Evolutionary conservation across 2,888 invertebrate species (phyloP).

Genomic region (Dermolepida albohirtum): DNA sequence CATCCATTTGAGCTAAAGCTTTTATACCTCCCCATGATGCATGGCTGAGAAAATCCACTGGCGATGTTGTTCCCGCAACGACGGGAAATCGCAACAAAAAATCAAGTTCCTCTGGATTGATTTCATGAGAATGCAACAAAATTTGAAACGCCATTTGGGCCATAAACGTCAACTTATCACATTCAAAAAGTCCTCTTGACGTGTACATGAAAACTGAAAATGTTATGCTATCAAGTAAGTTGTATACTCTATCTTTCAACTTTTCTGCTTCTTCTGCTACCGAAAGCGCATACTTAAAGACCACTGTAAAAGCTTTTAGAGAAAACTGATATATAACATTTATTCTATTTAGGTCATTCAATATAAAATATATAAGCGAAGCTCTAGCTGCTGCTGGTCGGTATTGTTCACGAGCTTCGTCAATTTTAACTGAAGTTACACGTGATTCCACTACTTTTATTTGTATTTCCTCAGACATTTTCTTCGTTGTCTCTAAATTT

Average conservation of each 20-base stretch:
- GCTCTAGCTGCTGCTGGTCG: constrained; percentile 86
- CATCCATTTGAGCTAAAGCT: constrained; percentile 79
- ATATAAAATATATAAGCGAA: constrained; percentile 91
- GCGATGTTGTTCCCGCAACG: constrained; percentile 78
- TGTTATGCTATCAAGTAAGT: constrained; percentile 89
- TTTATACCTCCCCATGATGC: constrained; percentile 92
- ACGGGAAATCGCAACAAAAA: constrained; percentile 89
- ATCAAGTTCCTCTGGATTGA: constrained; percentile 83
- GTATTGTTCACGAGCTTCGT: constrained; percentile 91
- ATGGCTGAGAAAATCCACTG: constrained; percentile 86
- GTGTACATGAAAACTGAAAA: constrained; percentile 90
- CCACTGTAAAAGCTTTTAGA: constrained; percentile 91
- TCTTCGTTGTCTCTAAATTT: constrained; percentile 93
- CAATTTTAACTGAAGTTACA: constrained; percentile 87
- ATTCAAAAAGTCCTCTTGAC: constrained; percentile 89
- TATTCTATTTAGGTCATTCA: constrained; percentile 92
- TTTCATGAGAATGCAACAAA: constrained; percentile 73
- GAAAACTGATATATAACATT: constrained; percentile 97
- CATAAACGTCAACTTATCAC: constrained; percentile 90
- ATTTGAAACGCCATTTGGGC: constrained; percentile 83
- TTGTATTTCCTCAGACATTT: constrained; percentile 91
- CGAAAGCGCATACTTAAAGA: constrained; percentile 87
- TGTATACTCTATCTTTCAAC: constrained; percentile 77
- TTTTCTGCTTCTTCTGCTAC: constrained; percentile 77
- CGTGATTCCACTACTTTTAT: constrained; percentile 89